These are phyloP conservation scores for Asarcornis scutulata DNA, from an alignment of 2,113 vertebrate genomes.

Conservation along the genomic window DNA sequence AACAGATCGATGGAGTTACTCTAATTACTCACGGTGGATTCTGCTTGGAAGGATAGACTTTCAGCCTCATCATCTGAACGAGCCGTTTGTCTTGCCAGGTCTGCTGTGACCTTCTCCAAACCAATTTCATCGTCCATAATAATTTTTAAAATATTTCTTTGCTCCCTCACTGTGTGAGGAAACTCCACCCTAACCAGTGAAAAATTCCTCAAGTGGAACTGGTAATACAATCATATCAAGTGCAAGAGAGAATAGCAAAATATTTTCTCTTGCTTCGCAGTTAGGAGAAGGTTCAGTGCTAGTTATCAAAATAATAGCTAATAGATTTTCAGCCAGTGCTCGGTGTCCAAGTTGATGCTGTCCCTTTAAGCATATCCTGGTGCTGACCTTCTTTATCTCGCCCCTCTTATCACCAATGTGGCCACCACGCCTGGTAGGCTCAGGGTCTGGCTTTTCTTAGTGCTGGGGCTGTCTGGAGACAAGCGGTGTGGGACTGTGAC, in stretches of 20 bases:
- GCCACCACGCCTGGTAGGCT: background rate
- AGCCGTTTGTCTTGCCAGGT: background rate
- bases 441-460: conserved; percentile 22
- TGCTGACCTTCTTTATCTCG: conserved; percentile 11
- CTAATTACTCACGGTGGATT: background rate
- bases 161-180: background rate
- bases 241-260: conserved; percentile 24
- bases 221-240: background rate
- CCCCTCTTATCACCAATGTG: background rate
- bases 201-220: background rate
- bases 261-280: background rate
- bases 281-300: background rate
- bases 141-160: background rate
- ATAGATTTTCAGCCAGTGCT: background rate
- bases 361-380: background rate
- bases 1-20: background rate
- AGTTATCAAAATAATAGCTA: conserved; percentile 18
- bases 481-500: background rate
- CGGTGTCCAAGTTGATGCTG: background rate
- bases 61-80: background rate
- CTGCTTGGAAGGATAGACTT: background rate
- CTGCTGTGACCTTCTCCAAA: background rate
- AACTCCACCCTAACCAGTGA: background rate
- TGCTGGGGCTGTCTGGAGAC: background rate
- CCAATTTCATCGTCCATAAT: background rate